These are phyloP conservation scores for Phlogophora meticulosa DNA, from an alignment of 2,888 invertebrate genomes.

Conservation along the genomic window DNA sequence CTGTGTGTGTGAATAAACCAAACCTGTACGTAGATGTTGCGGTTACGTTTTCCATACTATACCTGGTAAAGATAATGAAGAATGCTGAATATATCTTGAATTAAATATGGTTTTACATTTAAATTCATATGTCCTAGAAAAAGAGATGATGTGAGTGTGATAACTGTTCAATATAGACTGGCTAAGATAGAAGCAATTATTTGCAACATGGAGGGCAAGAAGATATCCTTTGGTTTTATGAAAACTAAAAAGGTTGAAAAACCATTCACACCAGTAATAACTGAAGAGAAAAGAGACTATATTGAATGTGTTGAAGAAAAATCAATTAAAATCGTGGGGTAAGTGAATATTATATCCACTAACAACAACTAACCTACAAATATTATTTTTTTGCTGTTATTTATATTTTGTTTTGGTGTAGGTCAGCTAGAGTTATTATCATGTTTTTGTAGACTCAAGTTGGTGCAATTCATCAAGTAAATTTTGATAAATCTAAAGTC, in stretches of 20 bases:
- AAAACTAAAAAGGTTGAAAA: conserved; percentile 91
- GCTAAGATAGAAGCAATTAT: neutral
- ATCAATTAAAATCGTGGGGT: conserved; percentile 94
- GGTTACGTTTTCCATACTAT: too few species aligned
- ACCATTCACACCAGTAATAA: conserved; percentile 58
- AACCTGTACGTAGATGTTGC: too few species aligned
- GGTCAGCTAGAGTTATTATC: neutral
- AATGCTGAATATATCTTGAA: too few species aligned
- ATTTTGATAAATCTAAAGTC: neutral
- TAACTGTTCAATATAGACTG: neutral
- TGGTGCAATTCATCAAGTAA: neutral
- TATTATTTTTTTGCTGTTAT: neutral
- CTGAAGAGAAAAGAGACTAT: conserved; percentile 92
- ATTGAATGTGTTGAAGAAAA: conserved; percentile 95
- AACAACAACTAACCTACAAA: conserved; percentile 46
- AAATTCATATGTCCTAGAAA: neutral
- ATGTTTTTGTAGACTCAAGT: neutral
- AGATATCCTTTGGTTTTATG: conserved; percentile 95
- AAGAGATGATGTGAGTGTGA: conserved; percentile 14
- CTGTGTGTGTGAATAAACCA: too few species aligned
- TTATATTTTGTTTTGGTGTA: neutral
- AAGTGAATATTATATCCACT: too few species aligned
- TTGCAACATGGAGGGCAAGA: conserved; percentile 92
- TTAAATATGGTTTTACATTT: too few species aligned
- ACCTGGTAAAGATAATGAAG: too few species aligned